Evolutionary conservation across 2,113 vertebrate genomes (phyloP).

Genomic region (Pollachius pollachius): DNA sequence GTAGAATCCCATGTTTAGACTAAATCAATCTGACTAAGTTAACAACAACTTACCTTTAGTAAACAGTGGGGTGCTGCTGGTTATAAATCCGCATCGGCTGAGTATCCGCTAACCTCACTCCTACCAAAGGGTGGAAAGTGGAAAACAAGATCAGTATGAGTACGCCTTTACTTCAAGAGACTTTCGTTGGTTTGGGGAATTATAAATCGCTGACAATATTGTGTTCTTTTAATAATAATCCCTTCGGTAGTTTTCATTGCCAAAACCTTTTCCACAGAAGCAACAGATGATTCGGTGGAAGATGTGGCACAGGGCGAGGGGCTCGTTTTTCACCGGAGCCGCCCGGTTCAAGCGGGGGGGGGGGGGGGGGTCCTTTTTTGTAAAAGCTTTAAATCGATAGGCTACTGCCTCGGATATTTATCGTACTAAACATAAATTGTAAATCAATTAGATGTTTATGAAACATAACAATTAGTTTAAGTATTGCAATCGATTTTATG

Average conservation of each 20-base stretch:
- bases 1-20: no score
- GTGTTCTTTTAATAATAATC: no score
- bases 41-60: slow-evolving; percentile 33
- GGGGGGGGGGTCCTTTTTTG: slow-evolving; percentile 14
- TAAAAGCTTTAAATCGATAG: background rate
- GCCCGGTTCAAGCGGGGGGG: slow-evolving; percentile 41
- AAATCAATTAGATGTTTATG: no score
- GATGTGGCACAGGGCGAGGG: slow-evolving; percentile 65
- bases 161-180: no score
- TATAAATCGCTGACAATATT: no score
- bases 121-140: background rate
- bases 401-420: no score
- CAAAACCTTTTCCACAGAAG: background rate
- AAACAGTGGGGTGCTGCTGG: background rate
- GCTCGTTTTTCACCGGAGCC: slow-evolving; percentile 65
- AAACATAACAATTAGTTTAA: no score
- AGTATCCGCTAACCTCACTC: slow-evolving; percentile 5
- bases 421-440: no score
- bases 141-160: background rate
- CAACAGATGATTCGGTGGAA: slow-evolving; percentile 51
- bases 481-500: no score
- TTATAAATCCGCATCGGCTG: slow-evolving; percentile 25
- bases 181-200: no score
- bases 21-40: background rate
- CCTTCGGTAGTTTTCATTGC: no score